Evolutionary conservation across 2,113 vertebrate species (phyloP).

Genomic region (Pachycephala philippinensis): DNA sequence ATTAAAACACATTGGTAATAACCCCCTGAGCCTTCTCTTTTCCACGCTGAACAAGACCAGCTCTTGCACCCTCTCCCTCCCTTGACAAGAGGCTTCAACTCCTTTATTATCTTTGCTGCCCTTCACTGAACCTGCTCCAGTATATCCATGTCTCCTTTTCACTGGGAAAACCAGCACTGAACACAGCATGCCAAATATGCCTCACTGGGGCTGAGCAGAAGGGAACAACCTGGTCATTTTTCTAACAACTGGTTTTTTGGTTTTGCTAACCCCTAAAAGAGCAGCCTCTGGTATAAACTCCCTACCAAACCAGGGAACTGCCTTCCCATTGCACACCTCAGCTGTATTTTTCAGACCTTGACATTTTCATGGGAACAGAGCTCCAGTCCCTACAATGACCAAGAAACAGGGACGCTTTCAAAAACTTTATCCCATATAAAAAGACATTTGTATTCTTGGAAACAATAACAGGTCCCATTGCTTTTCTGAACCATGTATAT

Average conservation of each 20-base stretch:
- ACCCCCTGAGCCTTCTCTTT: neutral
- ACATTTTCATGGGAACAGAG: neutral
- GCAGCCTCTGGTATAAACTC: neutral
- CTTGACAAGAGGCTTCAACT: neutral
- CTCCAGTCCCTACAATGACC: neutral
- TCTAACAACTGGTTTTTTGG: neutral
- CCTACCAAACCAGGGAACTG: neutral
- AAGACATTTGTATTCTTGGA: neutral
- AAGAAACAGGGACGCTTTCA: neutral
- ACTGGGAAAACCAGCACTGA: neutral
- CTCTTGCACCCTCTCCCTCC: neutral
- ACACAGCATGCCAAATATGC: neutral
- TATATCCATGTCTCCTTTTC: neutral
- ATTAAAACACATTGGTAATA: neutral
- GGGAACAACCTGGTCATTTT: neutral
- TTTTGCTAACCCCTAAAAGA: neutral
- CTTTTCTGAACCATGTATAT: neutral
- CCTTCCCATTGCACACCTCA: neutral
- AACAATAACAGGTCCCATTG: neutral
- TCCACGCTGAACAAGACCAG: neutral
- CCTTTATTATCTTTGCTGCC: neutral
- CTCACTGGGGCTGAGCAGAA: neutral
- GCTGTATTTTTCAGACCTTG: neutral
- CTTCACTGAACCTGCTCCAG: neutral
- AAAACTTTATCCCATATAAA: neutral